Evolutionary conservation across 2,797 vertebrate species (phyloP).

Genomic region (Sebastes hubbsi): DNA sequence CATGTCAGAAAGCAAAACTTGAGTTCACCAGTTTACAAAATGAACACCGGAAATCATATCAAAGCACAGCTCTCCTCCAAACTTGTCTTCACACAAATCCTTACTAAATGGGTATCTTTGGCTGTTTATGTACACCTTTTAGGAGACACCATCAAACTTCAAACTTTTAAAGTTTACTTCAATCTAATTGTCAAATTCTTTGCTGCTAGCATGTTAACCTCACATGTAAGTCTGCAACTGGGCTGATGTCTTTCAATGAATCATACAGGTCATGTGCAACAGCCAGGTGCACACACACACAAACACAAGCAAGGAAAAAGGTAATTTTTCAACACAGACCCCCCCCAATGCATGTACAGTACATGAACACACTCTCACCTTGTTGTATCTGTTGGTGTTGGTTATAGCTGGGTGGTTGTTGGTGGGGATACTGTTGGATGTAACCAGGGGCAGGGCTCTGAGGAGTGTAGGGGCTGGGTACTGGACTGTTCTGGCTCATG

Average conservation of each 20-base stretch:
- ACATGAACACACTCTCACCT: conserved; percentile 77
- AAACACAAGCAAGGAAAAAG: not conserved
- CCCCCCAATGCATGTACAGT: not conserved
- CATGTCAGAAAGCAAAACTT: not conserved
- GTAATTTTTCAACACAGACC: not conserved
- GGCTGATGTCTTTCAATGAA: not conserved
- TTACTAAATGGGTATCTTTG: not conserved
- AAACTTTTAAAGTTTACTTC: not conserved
- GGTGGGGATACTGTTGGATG: conserved; percentile 94
- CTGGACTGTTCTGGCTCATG: conserved; percentile 94
- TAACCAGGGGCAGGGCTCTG: conserved; percentile 94
- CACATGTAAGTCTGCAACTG: not conserved
- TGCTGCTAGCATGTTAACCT: not conserved
- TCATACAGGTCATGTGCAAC: not conserved
- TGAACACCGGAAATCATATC: not conserved
- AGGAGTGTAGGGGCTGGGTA: conserved; percentile 97
- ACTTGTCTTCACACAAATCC: not conserved
- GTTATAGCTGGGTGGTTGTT: conserved; percentile 90
- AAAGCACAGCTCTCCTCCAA: not conserved
- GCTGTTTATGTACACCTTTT: not conserved
- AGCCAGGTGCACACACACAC: not conserved
- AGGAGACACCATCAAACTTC: not conserved
- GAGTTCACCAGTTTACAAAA: not conserved
- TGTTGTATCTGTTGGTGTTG: conserved; percentile 95
- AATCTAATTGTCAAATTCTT: not conserved